Base-by-base conservation (phyloP, 2,797 vertebrate species). In the Micromesistius poutassou region DNA sequence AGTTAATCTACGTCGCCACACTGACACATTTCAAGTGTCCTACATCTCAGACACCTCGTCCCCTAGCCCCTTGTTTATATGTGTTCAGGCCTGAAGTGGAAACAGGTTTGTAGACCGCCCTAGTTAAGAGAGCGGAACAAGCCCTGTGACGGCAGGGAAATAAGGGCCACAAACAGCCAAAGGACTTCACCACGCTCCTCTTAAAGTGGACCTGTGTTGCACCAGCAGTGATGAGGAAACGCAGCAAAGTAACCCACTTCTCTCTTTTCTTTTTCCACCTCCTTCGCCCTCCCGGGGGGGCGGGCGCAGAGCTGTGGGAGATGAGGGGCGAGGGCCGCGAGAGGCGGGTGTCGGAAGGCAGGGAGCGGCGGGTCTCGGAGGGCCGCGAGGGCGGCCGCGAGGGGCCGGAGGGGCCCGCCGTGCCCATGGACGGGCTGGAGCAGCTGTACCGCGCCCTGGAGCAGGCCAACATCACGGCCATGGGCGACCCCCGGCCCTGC, bases 371-470 rank as follows among this genome's bases (percentile, higher is more conserved):
- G 7, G 91, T 94, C 70, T 90, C 93, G 81, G 96, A 95, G 83
- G 93, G 90, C 14, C 66, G 89, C 5, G 95, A 94, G 77, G 33
- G 33, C 5, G 33, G 33, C 5, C 84, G 86, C 0, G 90, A 92
- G 79, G 76, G 50, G 5, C 22, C 55, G 2, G 50, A 19, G 19
- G 50, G 16, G 55, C 7, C 55, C 7, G 46, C 55, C 7, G 46
- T 22, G 46, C 50, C 71, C 0, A 19, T 87, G 80, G 95, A 97
- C 16, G 95, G 95, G 4, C 89, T 97, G 33, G 94, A 96, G 79
- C 95, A 96, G 91, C 93, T 97, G 9, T 97, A 96, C 87, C 94
- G 91, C 74, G 91, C 92, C 68, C 90, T 96, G 90, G 95, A 96
- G 84, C 94, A 95, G 80, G 94, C 94, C 79, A 96, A 95, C 50